These are phyloP conservation scores for Lacerta agilis DNA, from an alignment of 2,797 vertebrate species.

Conservation along the genomic window DNA sequence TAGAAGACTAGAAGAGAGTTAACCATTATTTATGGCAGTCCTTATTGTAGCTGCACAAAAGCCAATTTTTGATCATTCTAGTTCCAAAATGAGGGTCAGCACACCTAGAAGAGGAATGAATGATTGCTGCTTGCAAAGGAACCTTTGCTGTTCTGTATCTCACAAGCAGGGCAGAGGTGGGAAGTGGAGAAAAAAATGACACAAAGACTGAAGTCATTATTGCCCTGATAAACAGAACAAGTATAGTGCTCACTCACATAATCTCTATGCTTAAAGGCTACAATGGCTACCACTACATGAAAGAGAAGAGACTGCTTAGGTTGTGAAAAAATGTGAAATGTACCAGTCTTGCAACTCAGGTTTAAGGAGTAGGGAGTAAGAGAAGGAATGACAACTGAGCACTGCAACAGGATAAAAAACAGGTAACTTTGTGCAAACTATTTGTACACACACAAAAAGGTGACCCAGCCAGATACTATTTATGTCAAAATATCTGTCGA, in stretches of 20 bases:
- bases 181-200: not conserved
- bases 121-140: not conserved
- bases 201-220: not conserved
- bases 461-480: fast-evolving
- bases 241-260: not conserved
- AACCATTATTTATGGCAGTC: too few species aligned
- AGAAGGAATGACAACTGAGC: not conserved
- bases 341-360: not conserved
- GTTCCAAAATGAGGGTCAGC: not conserved
- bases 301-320: not conserved
- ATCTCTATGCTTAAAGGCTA: not conserved
- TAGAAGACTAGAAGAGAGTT: too few species aligned
- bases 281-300: not conserved
- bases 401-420: not conserved
- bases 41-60: not conserved
- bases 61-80: not conserved
- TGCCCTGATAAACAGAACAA: not conserved
- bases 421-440: fast-evolving
- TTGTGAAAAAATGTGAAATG: not conserved
- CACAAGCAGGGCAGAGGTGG: not conserved
- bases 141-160: not conserved
- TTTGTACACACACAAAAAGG: not conserved
- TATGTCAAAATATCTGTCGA: not conserved
- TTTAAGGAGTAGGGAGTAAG: too few species aligned
- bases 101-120: not conserved